These are phyloP conservation scores for Bubo bubo DNA, from an alignment of 2,113 vertebrate species.

Conservation along the genomic window DNA sequence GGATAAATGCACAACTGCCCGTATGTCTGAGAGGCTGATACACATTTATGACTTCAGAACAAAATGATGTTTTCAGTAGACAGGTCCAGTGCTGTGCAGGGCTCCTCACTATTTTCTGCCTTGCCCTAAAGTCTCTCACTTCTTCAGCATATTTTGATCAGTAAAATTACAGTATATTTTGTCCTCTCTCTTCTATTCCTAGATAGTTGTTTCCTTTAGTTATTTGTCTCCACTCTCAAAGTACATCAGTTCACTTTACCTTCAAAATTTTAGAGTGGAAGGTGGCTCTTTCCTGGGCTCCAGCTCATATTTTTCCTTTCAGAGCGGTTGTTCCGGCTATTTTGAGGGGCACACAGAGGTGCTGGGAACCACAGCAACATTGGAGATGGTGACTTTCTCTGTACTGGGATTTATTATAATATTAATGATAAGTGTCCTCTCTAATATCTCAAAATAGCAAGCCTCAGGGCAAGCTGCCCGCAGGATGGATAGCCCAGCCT, in stretches of 20 bases:
- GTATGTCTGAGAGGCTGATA: slow-evolving; percentile 42
- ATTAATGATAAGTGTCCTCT: slow-evolving; percentile 29
- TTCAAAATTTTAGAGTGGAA: neutral
- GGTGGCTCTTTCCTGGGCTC: neutral
- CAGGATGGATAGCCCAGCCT: slow-evolving; percentile 50
- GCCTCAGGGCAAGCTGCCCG: slow-evolving; percentile 20
- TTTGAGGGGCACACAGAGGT: neutral
- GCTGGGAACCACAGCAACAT: neutral
- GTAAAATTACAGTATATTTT: neutral
- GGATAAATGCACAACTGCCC: slow-evolving; percentile 61
- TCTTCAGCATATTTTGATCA: neutral
- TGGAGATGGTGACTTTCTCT: neutral
- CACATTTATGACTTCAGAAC: slow-evolving; percentile 35
- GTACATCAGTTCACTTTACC: neutral
- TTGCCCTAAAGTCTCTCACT: neutral
- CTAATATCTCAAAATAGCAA: slow-evolving; percentile 30
- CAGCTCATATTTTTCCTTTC: neutral
- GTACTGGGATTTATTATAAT: neutral
- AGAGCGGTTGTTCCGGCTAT: neutral
- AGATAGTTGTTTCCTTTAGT: neutral
- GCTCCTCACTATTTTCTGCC: neutral
- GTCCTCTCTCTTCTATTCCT: neutral
- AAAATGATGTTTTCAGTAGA: neutral
- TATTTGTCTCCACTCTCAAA: neutral
- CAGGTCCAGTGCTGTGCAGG: neutral